Conservation (phyloP, 1,140 invertebrate species). For the Venustaconcha ellipsiformis region DNA sequence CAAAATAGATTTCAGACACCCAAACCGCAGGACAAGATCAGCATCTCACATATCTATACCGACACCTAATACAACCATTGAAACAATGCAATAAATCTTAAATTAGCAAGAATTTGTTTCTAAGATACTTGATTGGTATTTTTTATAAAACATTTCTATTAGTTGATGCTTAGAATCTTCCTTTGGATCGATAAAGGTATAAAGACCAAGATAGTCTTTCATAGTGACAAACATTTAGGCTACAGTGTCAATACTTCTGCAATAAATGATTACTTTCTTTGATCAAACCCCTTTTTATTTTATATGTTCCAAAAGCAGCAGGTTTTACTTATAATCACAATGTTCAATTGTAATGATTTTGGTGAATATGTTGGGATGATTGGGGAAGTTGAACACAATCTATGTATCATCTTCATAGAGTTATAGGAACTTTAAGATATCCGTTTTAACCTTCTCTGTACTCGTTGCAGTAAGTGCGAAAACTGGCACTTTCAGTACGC, state of each 20-base stretch:
- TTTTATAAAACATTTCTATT: slow-evolving; percentile 27
- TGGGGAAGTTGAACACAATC: slow-evolving; percentile 4
- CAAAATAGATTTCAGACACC: slow-evolving; percentile 16
- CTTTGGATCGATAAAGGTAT: slow-evolving; percentile 1
- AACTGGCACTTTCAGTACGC: neutral
- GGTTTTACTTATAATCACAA: neutral
- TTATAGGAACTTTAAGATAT: slow-evolving; percentile 9
- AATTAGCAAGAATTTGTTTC: slow-evolving; percentile 11
- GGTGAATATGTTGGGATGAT: slow-evolving; percentile 10
- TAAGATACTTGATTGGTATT: slow-evolving; percentile 14
- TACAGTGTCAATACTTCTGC: slow-evolving; percentile 13
- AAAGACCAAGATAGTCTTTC: neutral
- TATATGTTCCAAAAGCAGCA: slow-evolving; percentile 14
- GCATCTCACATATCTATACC: slow-evolving; percentile 19
- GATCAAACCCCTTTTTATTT: neutral
- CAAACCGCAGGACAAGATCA: slow-evolving; percentile 10
- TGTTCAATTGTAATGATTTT: neutral
- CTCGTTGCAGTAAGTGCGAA: slow-evolving; percentile 9
- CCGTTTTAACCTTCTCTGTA: slow-evolving; percentile 5
- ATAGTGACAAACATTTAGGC: slow-evolving; percentile 7
- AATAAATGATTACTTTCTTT: slow-evolving; percentile 15
- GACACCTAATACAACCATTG: slow-evolving; percentile 8
- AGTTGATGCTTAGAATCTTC: neutral
- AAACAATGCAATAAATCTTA: neutral
- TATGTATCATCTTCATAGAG: slow-evolving; percentile 1